A percentile compares a stretch with the other conserved stretches of the same genome.
phyloP scores from a whole-genome alignment of 1,140 invertebrate genomes.

The Caenorhabditis inopinata region DNA sequence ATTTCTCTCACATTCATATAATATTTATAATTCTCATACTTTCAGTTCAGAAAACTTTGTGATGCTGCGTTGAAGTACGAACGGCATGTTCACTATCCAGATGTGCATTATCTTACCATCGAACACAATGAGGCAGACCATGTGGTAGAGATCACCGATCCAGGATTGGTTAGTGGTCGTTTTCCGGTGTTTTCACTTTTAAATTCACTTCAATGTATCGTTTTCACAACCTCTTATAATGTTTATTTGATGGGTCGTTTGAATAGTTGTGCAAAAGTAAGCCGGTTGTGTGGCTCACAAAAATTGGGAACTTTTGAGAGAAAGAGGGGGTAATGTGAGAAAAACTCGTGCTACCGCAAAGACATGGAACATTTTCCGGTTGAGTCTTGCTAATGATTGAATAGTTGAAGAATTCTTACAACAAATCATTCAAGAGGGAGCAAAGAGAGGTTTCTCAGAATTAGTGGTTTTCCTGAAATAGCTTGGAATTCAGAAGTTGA shows the following conservation, averaged over 20 bases:
- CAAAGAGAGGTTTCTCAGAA: too few relatives aligned
- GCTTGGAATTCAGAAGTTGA: too few relatives aligned
- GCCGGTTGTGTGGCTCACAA: slow-evolving; percentile 13
- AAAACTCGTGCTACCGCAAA: slow-evolving; percentile 18
- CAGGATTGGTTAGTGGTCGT: slow-evolving; percentile 36
- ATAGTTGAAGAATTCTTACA: neutral
- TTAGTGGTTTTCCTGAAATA: neutral
- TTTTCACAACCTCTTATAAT: slow-evolving; percentile 7
- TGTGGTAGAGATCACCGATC: slow-evolving; percentile 31
- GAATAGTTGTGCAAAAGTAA: neutral
- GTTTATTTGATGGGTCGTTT: slow-evolving; percentile 17
- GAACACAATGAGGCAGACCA: neutral
- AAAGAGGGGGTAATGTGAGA: neutral
- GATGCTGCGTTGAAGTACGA: slow-evolving; percentile 21
- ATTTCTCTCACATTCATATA: neutral
- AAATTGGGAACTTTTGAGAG: neutral
- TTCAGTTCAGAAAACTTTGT: slow-evolving; percentile 41
- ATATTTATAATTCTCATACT: neutral
- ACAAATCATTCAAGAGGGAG: neutral
- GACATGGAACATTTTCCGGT: slow-evolving; percentile 19
- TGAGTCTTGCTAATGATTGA: neutral
- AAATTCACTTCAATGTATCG: neutral
- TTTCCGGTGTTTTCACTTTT: neutral
- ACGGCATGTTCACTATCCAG: slow-evolving; percentile 35
- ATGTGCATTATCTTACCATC: slow-evolving; percentile 29